Evolutionary conservation across 2,797 vertebrate genomes (phyloP).

Genomic region (Trachops cirrhosus): DNA sequence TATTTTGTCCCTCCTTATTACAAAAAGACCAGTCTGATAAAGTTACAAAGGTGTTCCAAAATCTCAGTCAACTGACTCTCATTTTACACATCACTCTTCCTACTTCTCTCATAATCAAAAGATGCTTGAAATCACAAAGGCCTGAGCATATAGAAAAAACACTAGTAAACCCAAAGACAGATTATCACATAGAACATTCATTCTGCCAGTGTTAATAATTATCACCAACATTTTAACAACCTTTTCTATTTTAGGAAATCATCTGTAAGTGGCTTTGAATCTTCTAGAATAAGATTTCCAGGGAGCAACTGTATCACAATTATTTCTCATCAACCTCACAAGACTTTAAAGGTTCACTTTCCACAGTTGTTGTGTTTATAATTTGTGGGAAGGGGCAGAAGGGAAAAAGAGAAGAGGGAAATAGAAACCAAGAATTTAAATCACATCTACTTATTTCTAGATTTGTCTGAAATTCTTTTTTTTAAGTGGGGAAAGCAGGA

Average conservation of each 20-base stretch:
- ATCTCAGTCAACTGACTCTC: not conserved
- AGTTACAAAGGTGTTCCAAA: constrained; percentile 48
- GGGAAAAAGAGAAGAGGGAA: not conserved
- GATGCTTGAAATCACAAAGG: constrained; percentile 13
- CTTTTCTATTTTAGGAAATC: constrained; percentile 57
- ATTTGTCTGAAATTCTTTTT: constrained; percentile 46
- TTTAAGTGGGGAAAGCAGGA: not conserved
- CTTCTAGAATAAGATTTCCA: constrained; percentile 46
- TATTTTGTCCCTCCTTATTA: not conserved
- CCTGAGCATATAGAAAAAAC: constrained; percentile 3
- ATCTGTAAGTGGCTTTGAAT: constrained; percentile 39
- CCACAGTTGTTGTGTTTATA: not conserved
- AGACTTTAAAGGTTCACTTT: constrained; percentile 48
- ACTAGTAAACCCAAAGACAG: constrained; percentile 24
- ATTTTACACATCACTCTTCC: constrained; percentile 4
- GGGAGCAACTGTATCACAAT: constrained; percentile 18
- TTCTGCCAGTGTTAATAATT: constrained; percentile 1
- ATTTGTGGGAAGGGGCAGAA: constrained; percentile 16
- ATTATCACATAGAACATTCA: constrained; percentile 19
- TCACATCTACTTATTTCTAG: constrained; percentile 23
- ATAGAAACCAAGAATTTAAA: constrained; percentile 50
- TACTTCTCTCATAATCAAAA: constrained; percentile 51
- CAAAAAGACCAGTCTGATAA: constrained; percentile 13
- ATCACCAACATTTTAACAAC: constrained; percentile 27
- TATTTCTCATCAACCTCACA: constrained; percentile 56